Percentiles rank a stretch among this genome's conserved stretches.
phyloP scores from a whole-genome alignment of 1,140 invertebrate species.

The Chironomus striatipennis region DNA sequence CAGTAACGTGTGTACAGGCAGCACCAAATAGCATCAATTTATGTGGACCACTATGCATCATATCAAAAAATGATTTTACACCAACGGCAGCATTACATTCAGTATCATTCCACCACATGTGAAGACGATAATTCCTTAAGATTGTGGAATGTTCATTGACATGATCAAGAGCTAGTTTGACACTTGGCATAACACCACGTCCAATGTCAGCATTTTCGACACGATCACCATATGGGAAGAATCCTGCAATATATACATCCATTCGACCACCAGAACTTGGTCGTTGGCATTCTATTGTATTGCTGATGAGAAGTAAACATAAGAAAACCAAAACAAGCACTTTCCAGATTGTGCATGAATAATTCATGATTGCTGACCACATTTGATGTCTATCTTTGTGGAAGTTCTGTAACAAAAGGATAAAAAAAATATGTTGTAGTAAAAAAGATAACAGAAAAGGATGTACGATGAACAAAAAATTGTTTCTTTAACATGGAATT shows the following conservation, averaged over 20 bases:
- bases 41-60: constrained; percentile 86
- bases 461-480: neutral
- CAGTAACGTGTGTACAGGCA: constrained; percentile 92
- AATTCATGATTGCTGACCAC: constrained; percentile 2
- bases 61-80: constrained; percentile 96
- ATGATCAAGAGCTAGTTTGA: constrained; percentile 82
- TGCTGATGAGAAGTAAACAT: neutral
- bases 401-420: too few species aligned
- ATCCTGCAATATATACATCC: constrained; percentile 84
- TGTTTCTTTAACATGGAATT: neutral
- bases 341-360: constrained; percentile 1
- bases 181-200: constrained; percentile 86
- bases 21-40: constrained; percentile 95
- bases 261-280: constrained; percentile 31
- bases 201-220: constrained; percentile 67
- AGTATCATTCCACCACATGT: constrained; percentile 93
- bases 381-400: neutral
- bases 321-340: neutral
- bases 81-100: constrained; percentile 97
- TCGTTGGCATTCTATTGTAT: constrained; percentile 2
- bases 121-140: constrained; percentile 75
- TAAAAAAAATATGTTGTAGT: too few species aligned
- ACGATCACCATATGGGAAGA: constrained; percentile 76
- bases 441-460: neutral
- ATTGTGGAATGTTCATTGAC: constrained; percentile 82